Base-by-base conservation (phyloP, 1,140 invertebrate species). In the Plodia interpunctella region DNA sequence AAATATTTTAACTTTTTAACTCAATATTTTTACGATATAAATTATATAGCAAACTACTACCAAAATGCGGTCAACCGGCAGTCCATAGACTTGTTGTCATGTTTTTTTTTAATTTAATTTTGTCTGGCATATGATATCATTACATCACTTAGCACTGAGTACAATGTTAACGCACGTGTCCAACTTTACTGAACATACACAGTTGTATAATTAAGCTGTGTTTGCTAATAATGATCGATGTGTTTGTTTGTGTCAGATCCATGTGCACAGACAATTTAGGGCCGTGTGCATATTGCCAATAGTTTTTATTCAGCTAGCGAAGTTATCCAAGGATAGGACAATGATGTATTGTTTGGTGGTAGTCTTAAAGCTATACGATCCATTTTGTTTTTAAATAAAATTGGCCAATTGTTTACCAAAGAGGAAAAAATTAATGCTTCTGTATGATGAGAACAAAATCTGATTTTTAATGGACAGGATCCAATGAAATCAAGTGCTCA, bases 181-280 rank as follows among this genome's bases (percentile, higher is more conserved):
- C 19, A 53, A 53, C 51, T 53, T 53, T 53, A 53, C 21, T 25
- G 20, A 53, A 25, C 51, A 53, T 25, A 53, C 13, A 25, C 1
- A 11, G 19, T 25, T 20, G 49, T 38, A 57, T 57, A 57, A 57
- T 57, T 57, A 57, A 57, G 55, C 18, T 49, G 13, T 57, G 55
- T 49, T 57, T 57, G 55, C 38, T 49, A 13, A 49, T 44, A 57
- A 49, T 57, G 55, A 57, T 57, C 55, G 35, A 53, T 53, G 51
- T 25, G 21, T 53, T 53, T 53, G 51, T 53, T 53, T 25, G 19
- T 53, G 51, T 53, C 51, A 53, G 51, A 5, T 53, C 21, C 51
- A 53, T 53, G 21, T 53, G 51, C 51, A 53, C 19, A 53, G 51
- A 53, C 21, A 25, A 53, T 44, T n/a, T 44, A 44, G 15, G 38